These are phyloP conservation scores for Tapera naevia DNA, from an alignment of 2,797 vertebrate genomes.

Conservation along the genomic window DNA sequence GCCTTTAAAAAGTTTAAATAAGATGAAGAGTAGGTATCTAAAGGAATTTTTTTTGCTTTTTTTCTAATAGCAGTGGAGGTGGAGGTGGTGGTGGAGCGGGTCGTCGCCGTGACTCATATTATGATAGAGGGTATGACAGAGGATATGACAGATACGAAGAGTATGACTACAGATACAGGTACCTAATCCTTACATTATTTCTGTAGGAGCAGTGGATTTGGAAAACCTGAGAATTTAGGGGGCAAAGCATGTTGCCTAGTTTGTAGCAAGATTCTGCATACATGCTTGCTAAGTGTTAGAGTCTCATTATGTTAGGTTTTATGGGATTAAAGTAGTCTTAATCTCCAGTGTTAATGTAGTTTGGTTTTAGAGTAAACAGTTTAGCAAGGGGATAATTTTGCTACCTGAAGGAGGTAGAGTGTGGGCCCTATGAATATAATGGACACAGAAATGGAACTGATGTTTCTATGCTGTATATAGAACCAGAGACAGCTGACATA, in stretches of 20 bases:
- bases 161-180: constrained; percentile 91
- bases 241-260: background rate
- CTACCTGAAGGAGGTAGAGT: background rate
- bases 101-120: constrained; percentile 84
- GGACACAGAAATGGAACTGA: background rate
- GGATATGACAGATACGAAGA: constrained; percentile 90
- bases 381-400: background rate
- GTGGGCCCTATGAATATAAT: background rate
- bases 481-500: constrained; percentile 14
- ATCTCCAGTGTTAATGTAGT: background rate
- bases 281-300: background rate
- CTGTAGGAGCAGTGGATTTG: background rate
- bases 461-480: constrained; percentile 39
- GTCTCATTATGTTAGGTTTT: fast-evolving
- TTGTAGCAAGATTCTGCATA: background rate
- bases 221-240: background rate
- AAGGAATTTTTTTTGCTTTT: background rate
- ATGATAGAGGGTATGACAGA: constrained; percentile 86
- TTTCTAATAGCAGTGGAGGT: constrained; percentile 68
- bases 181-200: constrained; percentile 6
- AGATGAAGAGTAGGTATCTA: background rate
- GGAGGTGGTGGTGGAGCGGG: constrained; percentile 80
- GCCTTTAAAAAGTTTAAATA: background rate
- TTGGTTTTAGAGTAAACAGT: background rate
- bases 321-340: background rate